Conservation (phyloP, 1,140 invertebrate genomes). For the Arctopsyche grandis region DNA sequence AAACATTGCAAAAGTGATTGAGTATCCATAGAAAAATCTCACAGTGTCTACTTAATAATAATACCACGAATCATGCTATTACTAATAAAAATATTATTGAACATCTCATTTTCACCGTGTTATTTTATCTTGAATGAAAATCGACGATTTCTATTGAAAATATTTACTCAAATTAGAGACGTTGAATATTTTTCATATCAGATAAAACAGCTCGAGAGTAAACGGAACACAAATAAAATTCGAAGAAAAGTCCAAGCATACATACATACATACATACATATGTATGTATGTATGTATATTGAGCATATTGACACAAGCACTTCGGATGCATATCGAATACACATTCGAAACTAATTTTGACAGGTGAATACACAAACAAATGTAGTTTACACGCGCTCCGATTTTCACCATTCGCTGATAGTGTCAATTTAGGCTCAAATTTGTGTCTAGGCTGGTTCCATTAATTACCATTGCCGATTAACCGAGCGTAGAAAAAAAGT, state of each 20-base stretch:
- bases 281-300: conserved; percentile 1
- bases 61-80: too few species aligned
- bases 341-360: conserved; percentile 1
- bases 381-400: conserved; percentile 9
- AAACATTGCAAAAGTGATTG: too few species aligned
- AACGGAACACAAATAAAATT: neutral
- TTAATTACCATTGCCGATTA: conserved; percentile 15
- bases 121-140: too few species aligned
- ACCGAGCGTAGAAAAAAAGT: conserved; percentile 2
- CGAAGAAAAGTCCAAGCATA: neutral
- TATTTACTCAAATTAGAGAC: too few species aligned
- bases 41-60: too few species aligned
- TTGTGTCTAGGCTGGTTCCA: conserved; percentile 19
- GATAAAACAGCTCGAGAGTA: neutral
- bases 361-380: conserved; percentile 22
- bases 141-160: too few species aligned
- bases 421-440: conserved; percentile 29
- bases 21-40: too few species aligned
- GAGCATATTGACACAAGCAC: neutral
- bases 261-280: conserved; percentile 4
- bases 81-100: too few species aligned
- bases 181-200: neutral
- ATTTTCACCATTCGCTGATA: conserved; percentile 30
- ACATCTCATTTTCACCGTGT: too few species aligned
- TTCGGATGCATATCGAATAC: neutral